Evolutionary conservation across 1,140 invertebrate genomes (phyloP), one percentile per base, ranked within the genome.

Genomic region (Brachionus paranguensis): DNA sequence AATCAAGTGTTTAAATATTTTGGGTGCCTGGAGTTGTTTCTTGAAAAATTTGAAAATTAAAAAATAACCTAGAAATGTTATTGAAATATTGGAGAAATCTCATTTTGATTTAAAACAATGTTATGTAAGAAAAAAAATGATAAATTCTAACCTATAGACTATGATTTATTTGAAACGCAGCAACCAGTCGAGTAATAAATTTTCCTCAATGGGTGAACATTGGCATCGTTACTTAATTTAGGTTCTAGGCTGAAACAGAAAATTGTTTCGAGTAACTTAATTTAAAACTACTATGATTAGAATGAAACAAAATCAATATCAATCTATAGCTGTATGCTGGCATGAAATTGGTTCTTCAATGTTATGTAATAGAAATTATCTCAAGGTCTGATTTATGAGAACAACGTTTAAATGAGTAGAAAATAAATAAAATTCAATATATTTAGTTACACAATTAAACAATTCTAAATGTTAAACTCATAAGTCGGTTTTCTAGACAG

Each of bases 231-330:
- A 60, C 53, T 60, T 60, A 17, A 60, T 60, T 60, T 27, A 60
- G 53, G 20, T 60, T 60, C 17, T 60, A 60, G 53, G 53, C 53
- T 60, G 20, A 60, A 60, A 8, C 53, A 60, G 45, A 60, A 60
- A 60, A 60, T 60, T 2, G 53, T 60, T 60, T 60, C n/a, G 20
- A 60, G 53, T 60, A 60, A 20, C 53, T 60, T 20, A 60, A 20
- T 20, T 20, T 60, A 60, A 60, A 60, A 17, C n/a, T 60, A 60
- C n/a, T 20, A 60, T 60, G 53, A 60, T 27, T 60, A 60, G 53
- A 60, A 60, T 60, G 53, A 60, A 60, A 60, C 53, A 60, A 60
- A 60, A 60, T 60, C 53, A 60, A 60, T 60, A 60, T 60, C 53
- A 60, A 60, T 60, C 53, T 60, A 8, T 60, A 60, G 53, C 53